A percentile compares a stretch with the other conserved stretches of the same genome.
These are phyloP conservation scores for Catostylus mosaicus DNA, from an alignment of 30 jellyfish, hydroid and myxozoan genomes.

Conservation along the genomic window DNA sequence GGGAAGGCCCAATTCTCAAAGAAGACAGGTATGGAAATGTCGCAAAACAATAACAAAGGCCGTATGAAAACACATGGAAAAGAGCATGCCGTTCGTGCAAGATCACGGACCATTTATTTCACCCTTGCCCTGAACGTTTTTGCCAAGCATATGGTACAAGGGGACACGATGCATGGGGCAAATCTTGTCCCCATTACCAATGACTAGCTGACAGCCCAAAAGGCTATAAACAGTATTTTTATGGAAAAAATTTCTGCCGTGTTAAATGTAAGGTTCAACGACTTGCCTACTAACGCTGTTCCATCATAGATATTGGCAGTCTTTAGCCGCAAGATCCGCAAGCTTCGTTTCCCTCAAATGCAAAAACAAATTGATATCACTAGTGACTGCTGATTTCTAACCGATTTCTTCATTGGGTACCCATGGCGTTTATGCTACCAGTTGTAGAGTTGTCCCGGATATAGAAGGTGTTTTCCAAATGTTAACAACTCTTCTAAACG, in stretches of 20 bases:
- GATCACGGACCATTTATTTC: neutral
- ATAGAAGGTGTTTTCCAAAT: conserved; percentile 28
- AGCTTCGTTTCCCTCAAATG: neutral
- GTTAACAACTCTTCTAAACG: too few relatives aligned
- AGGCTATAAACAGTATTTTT: neutral
- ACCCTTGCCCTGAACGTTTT: neutral
- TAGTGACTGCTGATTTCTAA: conserved; percentile 2
- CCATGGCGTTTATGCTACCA: conserved; percentile 34
- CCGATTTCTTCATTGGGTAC: neutral
- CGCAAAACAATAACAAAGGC: neutral
- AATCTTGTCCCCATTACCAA: neutral
- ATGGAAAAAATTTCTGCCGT: neutral
- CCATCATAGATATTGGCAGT: neutral
- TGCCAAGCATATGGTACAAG: neutral
- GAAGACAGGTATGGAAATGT: too few relatives aligned
- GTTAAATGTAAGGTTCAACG: neutral
- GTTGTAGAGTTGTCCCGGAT: conserved; percentile 26
- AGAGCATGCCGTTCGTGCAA: neutral
- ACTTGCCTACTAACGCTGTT: neutral
- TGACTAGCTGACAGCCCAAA: neutral
- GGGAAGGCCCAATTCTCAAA: neutral
- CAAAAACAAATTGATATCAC: neutral
- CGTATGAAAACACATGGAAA: neutral
- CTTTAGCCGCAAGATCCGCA: neutral
- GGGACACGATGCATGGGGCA: neutral